Base-by-base conservation (phyloP, 1,140 invertebrate genomes). In the Drosophila quadrilineata region DNA sequence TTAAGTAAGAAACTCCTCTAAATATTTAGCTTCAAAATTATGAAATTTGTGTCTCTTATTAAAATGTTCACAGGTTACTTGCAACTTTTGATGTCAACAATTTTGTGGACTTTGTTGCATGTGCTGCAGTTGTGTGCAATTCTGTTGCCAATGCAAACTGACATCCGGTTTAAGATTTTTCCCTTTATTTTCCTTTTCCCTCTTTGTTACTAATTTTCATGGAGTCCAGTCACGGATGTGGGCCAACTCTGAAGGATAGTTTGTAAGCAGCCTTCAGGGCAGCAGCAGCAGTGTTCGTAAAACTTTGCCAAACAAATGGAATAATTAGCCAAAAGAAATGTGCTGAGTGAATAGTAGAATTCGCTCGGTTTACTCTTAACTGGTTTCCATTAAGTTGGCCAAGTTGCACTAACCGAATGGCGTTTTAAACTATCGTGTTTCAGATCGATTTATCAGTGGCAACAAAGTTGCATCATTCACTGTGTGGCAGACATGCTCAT, bases 261-360 rank as follows among this genome's bases (percentile, higher is more conserved):
- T 14, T 6, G 14, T 4, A 28, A 38, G 14, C 26, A 46, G 29
- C 57, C 59, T 58, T 46, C 12, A 43, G 46, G 69, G 64, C 68
- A 24, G 10, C 43, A 22, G n/a, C 35, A 43, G 16, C 43, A 54
- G 53, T n/a, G n/a, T n/a, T n/a, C n/a, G n/a, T n/a, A n/a, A n/a
- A 82, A 84, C 28, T 76, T 60, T 53, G 29, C 28, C 31, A 46
- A 85, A 74, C 79, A 77, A 84, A 84, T 84, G 70, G 58, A 74
- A 84, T 84, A 84, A 85, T 49, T 52, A 38, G 63, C 41, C 57
- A 54, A 33, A 33, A 40, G 49, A 68, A 53, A 68, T 40, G n/a
- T n/a, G n/a, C 40, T 29, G 17, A 66, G 46, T 53, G 31, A 46
- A 60, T 57, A 35, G 40, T 21, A 14, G 16, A 53, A 26, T 6